phyloP scores from a whole-genome alignment of 2,797 vertebrate species.

The Lateolabrax maculatus region DNA sequence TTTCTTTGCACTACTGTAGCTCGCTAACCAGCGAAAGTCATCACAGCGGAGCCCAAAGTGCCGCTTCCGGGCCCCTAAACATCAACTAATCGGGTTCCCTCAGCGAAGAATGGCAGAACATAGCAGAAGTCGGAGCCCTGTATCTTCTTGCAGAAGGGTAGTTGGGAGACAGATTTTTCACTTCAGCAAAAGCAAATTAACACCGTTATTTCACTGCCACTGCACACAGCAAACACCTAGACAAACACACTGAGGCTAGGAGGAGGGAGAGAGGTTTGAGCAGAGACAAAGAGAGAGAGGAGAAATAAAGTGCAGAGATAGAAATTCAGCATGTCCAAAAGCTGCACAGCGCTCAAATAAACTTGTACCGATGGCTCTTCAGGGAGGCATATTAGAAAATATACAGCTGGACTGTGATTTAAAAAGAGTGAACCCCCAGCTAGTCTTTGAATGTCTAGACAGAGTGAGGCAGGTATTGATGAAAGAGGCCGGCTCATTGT shows the following conservation, averaged over 20 bases:
- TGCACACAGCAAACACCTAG: slow-evolving; percentile 28
- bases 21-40: slow-evolving; percentile 64
- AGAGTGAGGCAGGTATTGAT: slow-evolving; percentile 34
- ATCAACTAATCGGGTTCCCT: slow-evolving; percentile 74
- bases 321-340: slow-evolving; percentile 42
- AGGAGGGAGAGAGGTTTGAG: not conserved
- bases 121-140: slow-evolving; percentile 38
- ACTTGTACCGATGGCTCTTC: slow-evolving; percentile 25
- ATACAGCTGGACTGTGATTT: slow-evolving; percentile 35
- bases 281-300: not conserved
- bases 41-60: slow-evolving; percentile 56
- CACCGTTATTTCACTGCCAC: slow-evolving; percentile 37
- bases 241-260: slow-evolving; percentile 27
- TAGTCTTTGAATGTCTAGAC: slow-evolving; percentile 45
- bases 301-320: slow-evolving; percentile 16
- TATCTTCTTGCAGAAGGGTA: slow-evolving; percentile 7
- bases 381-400: slow-evolving; percentile 39
- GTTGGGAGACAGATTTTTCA: slow-evolving; percentile 61
- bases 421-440: slow-evolving; percentile 23
- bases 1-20: slow-evolving; percentile 48
- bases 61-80: slow-evolving; percentile 64
- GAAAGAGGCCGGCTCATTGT: slow-evolving; percentile 8
- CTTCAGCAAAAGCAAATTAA: slow-evolving; percentile 74
- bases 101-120: slow-evolving; percentile 26
- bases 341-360: slow-evolving; percentile 38